phyloP scores from a whole-genome alignment of 1,140 invertebrate genomes.

The Littorina saxatilis region DNA sequence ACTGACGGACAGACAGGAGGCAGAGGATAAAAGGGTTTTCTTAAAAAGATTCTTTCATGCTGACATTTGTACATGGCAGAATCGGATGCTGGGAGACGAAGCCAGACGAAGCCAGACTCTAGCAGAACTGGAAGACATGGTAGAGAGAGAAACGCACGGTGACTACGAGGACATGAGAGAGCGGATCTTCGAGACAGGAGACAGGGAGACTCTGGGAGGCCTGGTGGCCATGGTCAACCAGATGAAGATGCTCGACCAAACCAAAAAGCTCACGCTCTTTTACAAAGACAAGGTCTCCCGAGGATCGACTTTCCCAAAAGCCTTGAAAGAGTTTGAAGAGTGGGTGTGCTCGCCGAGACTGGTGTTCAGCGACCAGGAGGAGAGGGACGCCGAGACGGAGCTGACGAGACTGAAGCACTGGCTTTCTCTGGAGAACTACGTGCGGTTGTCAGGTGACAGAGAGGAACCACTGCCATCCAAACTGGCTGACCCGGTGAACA shows the following conservation, averaged over 20 bases:
- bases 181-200: constrained; percentile 8
- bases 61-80: too few species aligned
- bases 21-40: too few species aligned
- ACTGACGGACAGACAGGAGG: too few species aligned
- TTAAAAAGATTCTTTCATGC: too few species aligned
- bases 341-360: constrained; percentile 2
- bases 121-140: neutral
- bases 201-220: neutral
- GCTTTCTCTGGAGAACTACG: constrained; percentile 9
- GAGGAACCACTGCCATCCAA: neutral
- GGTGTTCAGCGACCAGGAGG: constrained; percentile 36
- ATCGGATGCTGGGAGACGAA: constrained; percentile 5
- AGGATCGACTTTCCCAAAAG: neutral
- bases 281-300: neutral
- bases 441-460: neutral
- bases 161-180: constrained; percentile 6
- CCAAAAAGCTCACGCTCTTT: constrained; percentile 1
- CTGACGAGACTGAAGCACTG: constrained; percentile 17
- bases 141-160: neutral
- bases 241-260: constrained; percentile 29
- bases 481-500: neutral
- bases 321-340: constrained; percentile 20
- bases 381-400: constrained; percentile 30
- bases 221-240: constrained; percentile 30
- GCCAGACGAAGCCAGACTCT: neutral